Conservation (phyloP, 1,140 invertebrate species). For the Heterodera carotae region DNA sequence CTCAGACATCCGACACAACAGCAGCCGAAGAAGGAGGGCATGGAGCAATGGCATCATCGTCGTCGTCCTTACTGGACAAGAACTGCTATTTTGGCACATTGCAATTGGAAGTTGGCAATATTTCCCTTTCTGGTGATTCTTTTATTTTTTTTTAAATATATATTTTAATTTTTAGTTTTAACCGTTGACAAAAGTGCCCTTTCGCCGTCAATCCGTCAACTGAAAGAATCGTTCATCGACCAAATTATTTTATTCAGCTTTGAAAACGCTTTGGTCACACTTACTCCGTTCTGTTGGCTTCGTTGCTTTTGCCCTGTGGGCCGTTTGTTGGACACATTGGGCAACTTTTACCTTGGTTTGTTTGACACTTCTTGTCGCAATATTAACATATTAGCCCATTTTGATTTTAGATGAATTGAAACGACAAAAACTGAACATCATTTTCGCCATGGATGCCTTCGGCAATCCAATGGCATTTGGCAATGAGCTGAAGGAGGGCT, state of each 20-base stretch:
- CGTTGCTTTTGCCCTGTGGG: constrained; percentile 65
- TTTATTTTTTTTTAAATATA: constrained; percentile 7
- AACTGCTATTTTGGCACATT: constrained; percentile 85
- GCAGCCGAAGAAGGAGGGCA: constrained; percentile 22
- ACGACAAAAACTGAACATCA: constrained; percentile 89
- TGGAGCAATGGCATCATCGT: neutral
- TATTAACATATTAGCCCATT: constrained; percentile 4
- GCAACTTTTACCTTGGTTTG: constrained; percentile 61
- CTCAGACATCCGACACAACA: neutral
- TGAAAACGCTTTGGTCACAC: constrained; percentile 89
- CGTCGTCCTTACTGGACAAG: constrained; percentile 20
- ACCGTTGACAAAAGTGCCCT: constrained; percentile 75
- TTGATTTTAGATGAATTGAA: constrained; percentile 76
- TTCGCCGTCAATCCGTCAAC: constrained; percentile 74
- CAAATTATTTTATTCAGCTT: constrained; percentile 81
- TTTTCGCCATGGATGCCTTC: constrained; percentile 93
- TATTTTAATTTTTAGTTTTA: constrained; percentile 43
- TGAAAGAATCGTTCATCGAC: constrained; percentile 83
- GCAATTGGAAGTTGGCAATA: constrained; percentile 67
- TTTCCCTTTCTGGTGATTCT: constrained; percentile 44
- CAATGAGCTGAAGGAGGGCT: constrained; percentile 90
- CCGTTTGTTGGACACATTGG: constrained; percentile 58
- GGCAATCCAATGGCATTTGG: constrained; percentile 94
- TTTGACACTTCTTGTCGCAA: neutral
- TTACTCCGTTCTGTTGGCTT: constrained; percentile 68